Percentiles rank a stretch among this genome's conserved stretches.
phyloP scores from a whole-genome alignment of 1,140 invertebrate species.

The Platyscapa corneri region DNA sequence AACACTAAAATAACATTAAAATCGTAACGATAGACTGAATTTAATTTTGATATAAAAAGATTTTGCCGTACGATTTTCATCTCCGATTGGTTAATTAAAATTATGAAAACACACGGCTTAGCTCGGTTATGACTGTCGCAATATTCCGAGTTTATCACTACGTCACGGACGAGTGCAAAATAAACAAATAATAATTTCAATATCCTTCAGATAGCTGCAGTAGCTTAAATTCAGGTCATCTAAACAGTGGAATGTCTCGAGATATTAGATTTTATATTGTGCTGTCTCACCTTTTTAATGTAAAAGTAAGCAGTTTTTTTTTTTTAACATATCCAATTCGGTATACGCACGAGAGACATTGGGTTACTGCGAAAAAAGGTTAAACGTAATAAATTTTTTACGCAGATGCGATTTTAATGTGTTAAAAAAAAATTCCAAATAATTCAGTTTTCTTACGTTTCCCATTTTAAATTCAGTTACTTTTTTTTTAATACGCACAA shows the following conservation, averaged over 20 bases:
- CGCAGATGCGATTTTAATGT: neutral
- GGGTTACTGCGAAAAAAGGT: no score
- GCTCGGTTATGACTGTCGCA: neutral
- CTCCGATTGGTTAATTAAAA: no score
- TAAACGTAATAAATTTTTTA: neutral
- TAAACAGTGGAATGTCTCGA: no score
- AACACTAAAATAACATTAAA: no score
- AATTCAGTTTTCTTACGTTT: neutral
- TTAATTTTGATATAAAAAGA: no score
- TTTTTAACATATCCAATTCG: no score
- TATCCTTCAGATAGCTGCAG: neutral
- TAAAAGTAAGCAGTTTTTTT: no score
- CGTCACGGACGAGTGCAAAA: neutral
- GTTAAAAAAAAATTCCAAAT: neutral
- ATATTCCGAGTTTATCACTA: conserved; percentile 1
- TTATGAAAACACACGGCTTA: neutral
- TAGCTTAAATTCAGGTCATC: neutral
- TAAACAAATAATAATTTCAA: neutral
- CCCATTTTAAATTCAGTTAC: neutral
- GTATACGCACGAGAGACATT: no score
- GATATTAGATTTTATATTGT: no score
- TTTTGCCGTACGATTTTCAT: no score
- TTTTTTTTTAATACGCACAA: neutral
- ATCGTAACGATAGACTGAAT: neutral
- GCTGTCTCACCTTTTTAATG: no score